Base-by-base conservation (phyloP, 2,113 vertebrate genomes). In the Agapornis roseicollis region DNA sequence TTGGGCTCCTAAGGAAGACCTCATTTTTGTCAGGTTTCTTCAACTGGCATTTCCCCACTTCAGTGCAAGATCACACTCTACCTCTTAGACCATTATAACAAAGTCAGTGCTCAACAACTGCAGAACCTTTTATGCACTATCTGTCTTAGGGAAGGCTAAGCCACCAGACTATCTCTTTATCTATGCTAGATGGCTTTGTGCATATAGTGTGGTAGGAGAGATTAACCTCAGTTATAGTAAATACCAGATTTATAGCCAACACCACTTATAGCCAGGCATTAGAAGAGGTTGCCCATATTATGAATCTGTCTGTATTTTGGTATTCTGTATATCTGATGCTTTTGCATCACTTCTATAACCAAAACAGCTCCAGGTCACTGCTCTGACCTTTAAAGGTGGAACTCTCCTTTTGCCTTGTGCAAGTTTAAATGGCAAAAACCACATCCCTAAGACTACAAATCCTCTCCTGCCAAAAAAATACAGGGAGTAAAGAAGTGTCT, bases 161-260 rank as follows among this genome's bases (percentile, higher is more conserved):
- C 13, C 27, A 46, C 7, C 22, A 17, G 13, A 5, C 17, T 20
- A 1, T 6, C 55, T 33, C 17, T 22, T 33, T 20, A 33, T 6
- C 61, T 16, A 7, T 3, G 18, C 14, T 4, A 41, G 0, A 7
- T 27, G 17, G 19, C 33, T 72, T 72, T 27, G 76, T 9, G 2
- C 20, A 14, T 4, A 9, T 1, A 17, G 18, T 0, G 0, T 9
- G 27, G 20, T 22, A 18, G 6, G 22, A 72, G 7, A 50, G 19
- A 83, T 55, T 68, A 85, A 56, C 19, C 6, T 33, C 11, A 63
- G 20, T n/a, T 50, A 58, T 11, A 31, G 24, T 11, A 58, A 83
- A 82, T 11, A 68, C 2, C 86, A 71, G 18, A n/a, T 80, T 76
- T 10, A 58, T 58, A 58, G 9, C 33, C 56, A 58, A n/a, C n/a